Evolutionary conservation across 2,113 vertebrate species (phyloP).

Genomic region (Cochlearius cochlearius): DNA sequence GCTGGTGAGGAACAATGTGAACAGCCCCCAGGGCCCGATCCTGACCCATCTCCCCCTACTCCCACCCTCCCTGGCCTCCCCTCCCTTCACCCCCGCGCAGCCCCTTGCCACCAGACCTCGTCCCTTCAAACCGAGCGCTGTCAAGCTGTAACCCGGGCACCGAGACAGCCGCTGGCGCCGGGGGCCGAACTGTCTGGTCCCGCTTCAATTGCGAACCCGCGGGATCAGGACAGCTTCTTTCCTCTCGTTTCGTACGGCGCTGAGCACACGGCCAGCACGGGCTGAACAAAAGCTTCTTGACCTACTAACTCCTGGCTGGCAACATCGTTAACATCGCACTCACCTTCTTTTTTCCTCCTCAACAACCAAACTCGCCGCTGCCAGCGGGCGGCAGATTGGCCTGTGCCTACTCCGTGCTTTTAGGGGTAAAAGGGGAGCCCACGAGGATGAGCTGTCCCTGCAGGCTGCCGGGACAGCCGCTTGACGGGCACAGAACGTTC

Average conservation of each 20-base stretch:
- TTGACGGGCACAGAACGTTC: constrained; percentile 2
- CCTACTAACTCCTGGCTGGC: constrained; percentile 50
- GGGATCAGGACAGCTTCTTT: constrained; percentile 39
- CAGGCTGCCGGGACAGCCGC: background rate
- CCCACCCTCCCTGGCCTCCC: background rate
- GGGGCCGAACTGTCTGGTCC: constrained; percentile 4
- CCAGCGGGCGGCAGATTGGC: constrained; percentile 24
- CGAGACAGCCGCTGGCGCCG: background rate
- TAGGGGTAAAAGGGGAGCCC: background rate
- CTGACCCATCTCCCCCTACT: background rate
- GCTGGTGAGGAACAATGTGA: accelerated
- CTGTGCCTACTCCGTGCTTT: constrained; percentile 14
- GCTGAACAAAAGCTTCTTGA: constrained; percentile 61
- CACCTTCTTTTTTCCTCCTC: constrained; percentile 17
- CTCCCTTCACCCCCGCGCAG: background rate
- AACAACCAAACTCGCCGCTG: background rate
- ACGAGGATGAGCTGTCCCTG: constrained; percentile 26
- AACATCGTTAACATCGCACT: constrained; percentile 5
- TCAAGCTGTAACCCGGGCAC: background rate
- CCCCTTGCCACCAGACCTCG: background rate
- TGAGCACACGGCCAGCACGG: background rate
- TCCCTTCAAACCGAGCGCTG: background rate
- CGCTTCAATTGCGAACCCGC: background rate
- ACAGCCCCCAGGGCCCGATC: background rate
- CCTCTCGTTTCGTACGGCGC: background rate